These are phyloP conservation scores for Lepidocyrtinus sp. DNA, from an alignment of 2,888 invertebrate species.

Conservation along the genomic window DNA sequence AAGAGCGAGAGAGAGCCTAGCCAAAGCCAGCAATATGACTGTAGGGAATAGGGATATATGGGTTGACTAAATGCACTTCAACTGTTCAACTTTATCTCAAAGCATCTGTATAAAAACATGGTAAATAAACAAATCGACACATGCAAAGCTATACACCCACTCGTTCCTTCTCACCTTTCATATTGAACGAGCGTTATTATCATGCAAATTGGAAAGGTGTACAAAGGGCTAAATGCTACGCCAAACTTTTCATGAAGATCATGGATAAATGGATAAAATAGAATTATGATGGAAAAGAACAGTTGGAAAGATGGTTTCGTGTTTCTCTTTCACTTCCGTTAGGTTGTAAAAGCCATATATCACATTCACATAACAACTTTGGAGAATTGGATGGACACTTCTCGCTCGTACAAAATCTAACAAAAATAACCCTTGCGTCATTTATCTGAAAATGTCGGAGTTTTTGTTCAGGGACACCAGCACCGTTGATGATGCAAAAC, in stretches of 20 bases:
- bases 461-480: too few species aligned
- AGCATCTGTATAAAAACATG: neutral
- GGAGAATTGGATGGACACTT: too few species aligned
- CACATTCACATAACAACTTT: neutral
- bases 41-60: too few species aligned
- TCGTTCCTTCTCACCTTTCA: neutral
- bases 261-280: too few species aligned
- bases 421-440: constrained; percentile 21
- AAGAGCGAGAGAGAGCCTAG: too few species aligned
- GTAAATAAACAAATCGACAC: neutral
- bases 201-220: neutral
- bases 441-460: neutral
- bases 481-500: neutral
- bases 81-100: neutral
- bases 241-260: neutral
- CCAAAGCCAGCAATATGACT: too few species aligned
- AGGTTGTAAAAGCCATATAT: neutral
- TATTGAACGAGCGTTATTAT: neutral
- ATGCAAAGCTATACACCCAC: neutral
- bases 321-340: neutral
- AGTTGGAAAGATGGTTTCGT: neutral
- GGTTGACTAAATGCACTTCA: neutral
- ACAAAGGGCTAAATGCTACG: neutral
- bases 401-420: too few species aligned
- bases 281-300: constrained; percentile 4